Base-by-base conservation (phyloP, 2,888 invertebrate genomes). In the Hypercompe scribonia region DNA sequence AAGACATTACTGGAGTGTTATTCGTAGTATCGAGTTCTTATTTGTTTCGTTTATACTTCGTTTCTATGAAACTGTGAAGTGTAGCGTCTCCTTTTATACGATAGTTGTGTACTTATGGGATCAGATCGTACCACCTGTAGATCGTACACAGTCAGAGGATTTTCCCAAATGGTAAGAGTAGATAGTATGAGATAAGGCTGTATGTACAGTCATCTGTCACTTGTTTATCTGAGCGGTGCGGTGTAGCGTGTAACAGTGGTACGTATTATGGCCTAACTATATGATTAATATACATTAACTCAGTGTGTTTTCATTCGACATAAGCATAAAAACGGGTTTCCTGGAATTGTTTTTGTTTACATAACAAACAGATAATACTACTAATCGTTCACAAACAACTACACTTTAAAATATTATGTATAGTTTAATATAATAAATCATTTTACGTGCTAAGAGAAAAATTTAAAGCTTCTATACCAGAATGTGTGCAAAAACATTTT, bases 141-240 rank as follows among this genome's bases (percentile, higher is more conserved):
- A 80, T 83, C 76, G 79, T 88, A 87, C 79, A 80, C 78, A 87
- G 77, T 81, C 80, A 84, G 81, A 86, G 94, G 94, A 50, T 92
- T 94, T 94, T 94, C 88, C 95, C 93, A 81, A 80, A 74, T 86
- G 86, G 85, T 89, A 75, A 76, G 79, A 81, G 77, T 83, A 81
- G 83, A 87, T 86, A 89, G 87, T 15, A n/a, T 76, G 88, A 46
- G 93, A 93, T 93, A 92, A 89, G 81, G 79, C 71, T 68, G 70
- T 77, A 61, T 75, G 86, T 88, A 88, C 74, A 82, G 86, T 84
- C 75, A 80, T 85, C 86, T n/a, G n/a, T 63, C 72, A 78, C 69
- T 42, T 74, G 75, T 77, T 81, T 81, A 70, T 74, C 76, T 76
- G 58, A 71, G 72, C 65, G 67, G 70, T 77, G 75, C n/a, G n/a